Base-by-base conservation (phyloP, 2,113 vertebrate genomes). In the Ciconia stormi region DNA sequence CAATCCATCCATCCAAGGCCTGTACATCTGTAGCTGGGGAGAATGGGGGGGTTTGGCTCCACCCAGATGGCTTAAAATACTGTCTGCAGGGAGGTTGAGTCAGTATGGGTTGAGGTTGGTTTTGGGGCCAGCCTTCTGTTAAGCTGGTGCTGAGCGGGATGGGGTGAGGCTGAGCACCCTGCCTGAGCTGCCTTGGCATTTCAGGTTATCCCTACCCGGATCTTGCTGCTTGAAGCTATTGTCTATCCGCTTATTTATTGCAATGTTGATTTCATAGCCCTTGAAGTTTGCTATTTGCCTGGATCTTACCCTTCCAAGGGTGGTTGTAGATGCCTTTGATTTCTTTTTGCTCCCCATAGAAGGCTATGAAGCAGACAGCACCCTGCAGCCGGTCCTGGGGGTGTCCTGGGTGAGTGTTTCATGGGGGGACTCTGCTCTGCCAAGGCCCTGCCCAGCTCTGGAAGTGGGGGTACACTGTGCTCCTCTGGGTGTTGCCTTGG, bases 221-320 rank as follows among this genome's bases (percentile, higher is more conserved):
- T 76, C 47, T 76, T 72, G 29, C 29, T 59, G 71, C 76, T 90
- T 47, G 53, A 76, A 87, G 34, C 52, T 29, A 3, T 56, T 63
- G 29, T 77, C 26, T 36, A 10, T 63, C 34, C 3, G 0, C 32
- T 79, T 74, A 46, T 18, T 79, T 90, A 82, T n/a, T 69, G 52
- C 3, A 0, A 2, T 0, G 0, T 30, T 25, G 52, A 63, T 89
- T 89, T 86, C 13, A 2, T 36, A 86, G 42, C 61, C 17, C 79
- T 58, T 61, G 20, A 80, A 58, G 42, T 55, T 22, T 79, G 36
- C 61, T 67, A 0, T 62, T 76, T 63, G 11, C 40, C 32, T 76
- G 49, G 58, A 72, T 89, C 40, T 92, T 56, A 30, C 7, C 14
- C 42, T 82, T 92, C 58, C 1, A 2, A 74, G 30, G 23, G 10